Conservation (phyloP, 2,888 invertebrate genomes). For the Ernsta delagoae region DNA sequence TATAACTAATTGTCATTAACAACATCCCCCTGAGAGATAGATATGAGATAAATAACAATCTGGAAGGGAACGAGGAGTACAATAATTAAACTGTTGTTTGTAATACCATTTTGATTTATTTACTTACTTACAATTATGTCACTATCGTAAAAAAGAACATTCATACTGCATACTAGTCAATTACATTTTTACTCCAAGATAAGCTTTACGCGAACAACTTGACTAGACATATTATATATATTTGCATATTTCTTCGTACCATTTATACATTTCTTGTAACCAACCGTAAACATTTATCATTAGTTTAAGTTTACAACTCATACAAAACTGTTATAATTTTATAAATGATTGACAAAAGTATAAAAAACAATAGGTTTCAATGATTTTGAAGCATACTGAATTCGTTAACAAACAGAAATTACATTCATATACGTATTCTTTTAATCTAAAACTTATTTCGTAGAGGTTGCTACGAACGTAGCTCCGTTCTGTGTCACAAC, state of each 20-base stretch:
- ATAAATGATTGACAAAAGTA: not conserved
- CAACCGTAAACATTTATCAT: not conserved
- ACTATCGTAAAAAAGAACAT: constrained; percentile 10
- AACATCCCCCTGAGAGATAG: constrained; percentile 18
- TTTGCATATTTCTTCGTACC: constrained; percentile 37
- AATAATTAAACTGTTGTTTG: constrained; percentile 8
- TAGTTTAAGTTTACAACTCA: constrained; percentile 2
- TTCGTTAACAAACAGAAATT: constrained; percentile 10
- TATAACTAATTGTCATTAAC: constrained; percentile 3
- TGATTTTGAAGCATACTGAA: constrained; percentile 13
- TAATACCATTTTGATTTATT: constrained; percentile 35
- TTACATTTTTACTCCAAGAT: constrained; percentile 32
- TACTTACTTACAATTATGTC: constrained; percentile 17
- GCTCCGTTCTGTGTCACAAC: constrained; percentile 82
- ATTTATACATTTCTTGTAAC: constrained; percentile 11
- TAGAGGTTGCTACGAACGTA: constrained; percentile 42
- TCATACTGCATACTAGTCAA: constrained; percentile 21
- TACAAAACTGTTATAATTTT: not conserved
- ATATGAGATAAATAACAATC: constrained; percentile 9
- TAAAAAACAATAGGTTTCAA: constrained; percentile 8
- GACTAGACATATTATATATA: constrained; percentile 43
- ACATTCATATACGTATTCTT: constrained; percentile 13
- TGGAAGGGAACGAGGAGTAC: constrained; percentile 13
- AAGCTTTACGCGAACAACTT: constrained; percentile 38
- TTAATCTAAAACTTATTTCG: constrained; percentile 14